Evolutionary conservation across 1,140 invertebrate species (phyloP).

Genomic region (roundworm (Caenorhabditis elegans)): WBcel235 BX284605.5:39001-39500

Average conservation of each 20-base stretch:
- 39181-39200: neutral
- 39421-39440: too few relatives aligned
- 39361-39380: too few relatives aligned
- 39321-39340: too few relatives aligned
- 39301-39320: neutral
- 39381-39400: too few relatives aligned
- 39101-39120: neutral
- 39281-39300: neutral
- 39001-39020: slow-evolving; percentile 28
- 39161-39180: neutral
- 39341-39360: too few relatives aligned
- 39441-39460: too few relatives aligned
- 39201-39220: slow-evolving; percentile 8
- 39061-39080: neutral
- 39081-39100: too few relatives aligned
- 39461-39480: too few relatives aligned
- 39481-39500: too few relatives aligned
- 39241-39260: too few relatives aligned
- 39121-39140: neutral
- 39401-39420: too few relatives aligned
- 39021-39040: slow-evolving; percentile 26
- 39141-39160: neutral
- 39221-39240: neutral
- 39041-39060: neutral
- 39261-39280: neutral